Percentiles rank a stretch among this genome's conserved stretches.
phyloP scores from a whole-genome alignment of 2,113 vertebrate species.

The Caracal caracal region DNA sequence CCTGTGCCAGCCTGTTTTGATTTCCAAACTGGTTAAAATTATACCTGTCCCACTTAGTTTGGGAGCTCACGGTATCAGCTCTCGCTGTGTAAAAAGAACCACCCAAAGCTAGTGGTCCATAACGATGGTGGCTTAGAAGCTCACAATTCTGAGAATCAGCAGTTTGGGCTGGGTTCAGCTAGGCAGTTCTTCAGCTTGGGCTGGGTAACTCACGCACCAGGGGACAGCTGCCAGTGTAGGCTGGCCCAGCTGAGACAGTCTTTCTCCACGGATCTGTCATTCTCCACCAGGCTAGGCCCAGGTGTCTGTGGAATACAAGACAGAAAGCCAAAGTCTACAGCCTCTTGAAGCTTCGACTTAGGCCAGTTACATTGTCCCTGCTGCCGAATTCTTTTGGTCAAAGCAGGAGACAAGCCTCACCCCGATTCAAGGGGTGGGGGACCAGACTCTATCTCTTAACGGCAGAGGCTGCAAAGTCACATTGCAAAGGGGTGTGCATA shows the following conservation, averaged over 20 bases:
- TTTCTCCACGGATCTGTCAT: neutral
- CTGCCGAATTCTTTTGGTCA: neutral
- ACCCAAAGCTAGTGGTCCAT: neutral
- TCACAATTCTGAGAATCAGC: neutral
- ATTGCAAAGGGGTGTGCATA: neutral
- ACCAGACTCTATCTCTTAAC: neutral
- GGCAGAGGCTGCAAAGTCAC: neutral
- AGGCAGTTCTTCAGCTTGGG: neutral
- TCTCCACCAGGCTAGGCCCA: neutral
- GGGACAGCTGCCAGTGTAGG: neutral
- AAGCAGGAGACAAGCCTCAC: neutral
- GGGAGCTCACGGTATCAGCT: neutral
- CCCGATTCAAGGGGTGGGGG: neutral
- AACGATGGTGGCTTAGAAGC: neutral
- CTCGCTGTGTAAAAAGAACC: neutral
- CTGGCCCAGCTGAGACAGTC: neutral
- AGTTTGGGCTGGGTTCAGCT: neutral
- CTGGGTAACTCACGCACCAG: fast-evolving
- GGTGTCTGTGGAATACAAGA: neutral
- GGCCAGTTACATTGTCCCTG: neutral
- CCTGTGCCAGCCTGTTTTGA: neutral
- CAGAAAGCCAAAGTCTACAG: neutral
- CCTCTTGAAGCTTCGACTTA: neutral
- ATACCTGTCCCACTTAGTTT: neutral
- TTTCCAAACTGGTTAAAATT: neutral